These are phyloP conservation scores for Pomacea maculata DNA, from an alignment of 1,140 invertebrate species.

Conservation along the genomic window DNA sequence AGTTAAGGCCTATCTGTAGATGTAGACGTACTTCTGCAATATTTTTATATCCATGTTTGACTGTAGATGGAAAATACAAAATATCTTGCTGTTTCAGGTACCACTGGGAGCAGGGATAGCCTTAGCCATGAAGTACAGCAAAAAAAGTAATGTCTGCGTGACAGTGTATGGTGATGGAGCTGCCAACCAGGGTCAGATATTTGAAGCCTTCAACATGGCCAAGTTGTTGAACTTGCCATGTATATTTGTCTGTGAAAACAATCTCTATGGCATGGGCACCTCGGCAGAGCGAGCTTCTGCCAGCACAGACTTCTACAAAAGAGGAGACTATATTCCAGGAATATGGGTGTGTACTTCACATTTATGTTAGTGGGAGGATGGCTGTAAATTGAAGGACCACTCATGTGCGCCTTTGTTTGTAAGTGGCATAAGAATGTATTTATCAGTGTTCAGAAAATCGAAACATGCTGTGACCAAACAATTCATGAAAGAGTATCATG, in stretches of 20 bases:
- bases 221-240: slow-evolving; percentile 91
- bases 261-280: slow-evolving; percentile 98
- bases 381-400: too few species aligned
- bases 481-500: too few species aligned
- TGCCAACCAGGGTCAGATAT: slow-evolving; percentile 86
- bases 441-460: too few species aligned
- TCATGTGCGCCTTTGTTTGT: too few species aligned
- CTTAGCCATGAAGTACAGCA: slow-evolving; percentile 90
- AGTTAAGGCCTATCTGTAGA: too few species aligned
- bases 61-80: too few species aligned
- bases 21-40: not conserved
- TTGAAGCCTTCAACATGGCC: slow-evolving; percentile 79
- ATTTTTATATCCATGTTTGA: not conserved
- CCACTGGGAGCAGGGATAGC: slow-evolving; percentile 93
- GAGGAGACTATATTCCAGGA: slow-evolving; percentile 95
- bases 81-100: slow-evolving; percentile 70
- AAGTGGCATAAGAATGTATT: too few species aligned
- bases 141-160: slow-evolving; percentile 80
- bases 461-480: too few species aligned
- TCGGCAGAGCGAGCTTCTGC: slow-evolving; percentile 86
- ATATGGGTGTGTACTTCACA: slow-evolving; percentile 70
- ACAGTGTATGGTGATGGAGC: slow-evolving; percentile 97
- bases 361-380: too few species aligned
- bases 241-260: slow-evolving; percentile 98
- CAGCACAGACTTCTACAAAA: slow-evolving; percentile 88